These are phyloP conservation scores for Syngnathus acus DNA, from an alignment of 2,797 vertebrate species.

Conservation along the genomic window DNA sequence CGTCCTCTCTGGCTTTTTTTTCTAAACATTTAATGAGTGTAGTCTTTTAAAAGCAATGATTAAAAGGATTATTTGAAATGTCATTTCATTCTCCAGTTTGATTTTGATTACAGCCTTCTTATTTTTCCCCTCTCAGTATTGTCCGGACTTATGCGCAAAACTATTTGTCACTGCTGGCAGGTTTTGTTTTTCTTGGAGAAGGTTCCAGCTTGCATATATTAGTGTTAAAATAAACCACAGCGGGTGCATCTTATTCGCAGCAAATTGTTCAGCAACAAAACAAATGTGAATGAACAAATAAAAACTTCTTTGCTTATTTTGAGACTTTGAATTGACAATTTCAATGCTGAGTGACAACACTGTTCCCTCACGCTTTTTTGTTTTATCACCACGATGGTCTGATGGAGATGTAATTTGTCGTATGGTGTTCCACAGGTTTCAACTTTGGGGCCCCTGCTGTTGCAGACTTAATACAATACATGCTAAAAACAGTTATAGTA, in stretches of 20 bases:
- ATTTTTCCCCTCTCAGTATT: neutral
- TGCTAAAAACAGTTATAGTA: too few species aligned
- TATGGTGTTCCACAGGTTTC: too few species aligned
- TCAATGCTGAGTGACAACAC: too few species aligned
- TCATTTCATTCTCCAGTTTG: neutral
- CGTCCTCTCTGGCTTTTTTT: neutral
- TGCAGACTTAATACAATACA: too few species aligned
- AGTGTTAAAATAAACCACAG: neutral
- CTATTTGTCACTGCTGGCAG: neutral
- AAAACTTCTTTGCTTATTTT: too few species aligned
- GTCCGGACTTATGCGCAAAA: neutral
- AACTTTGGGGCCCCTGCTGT: too few species aligned
- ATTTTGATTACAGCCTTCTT: neutral
- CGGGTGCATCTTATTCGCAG: neutral
- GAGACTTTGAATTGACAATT: too few species aligned
- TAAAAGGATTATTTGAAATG: neutral
- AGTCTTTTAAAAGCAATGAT: neutral
- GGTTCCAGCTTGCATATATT: slow-evolving; percentile 1
- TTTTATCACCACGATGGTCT: too few species aligned
- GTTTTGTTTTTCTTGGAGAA: slow-evolving; percentile 5
- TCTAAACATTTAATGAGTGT: neutral
- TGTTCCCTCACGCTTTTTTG: too few species aligned
- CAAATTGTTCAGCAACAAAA: neutral
- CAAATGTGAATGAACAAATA: neutral
- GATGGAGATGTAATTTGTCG: too few species aligned